Evolutionary conservation across 64 coral and sea anemone species (phyloP).

Genomic region (Acropora yongei): DNA sequence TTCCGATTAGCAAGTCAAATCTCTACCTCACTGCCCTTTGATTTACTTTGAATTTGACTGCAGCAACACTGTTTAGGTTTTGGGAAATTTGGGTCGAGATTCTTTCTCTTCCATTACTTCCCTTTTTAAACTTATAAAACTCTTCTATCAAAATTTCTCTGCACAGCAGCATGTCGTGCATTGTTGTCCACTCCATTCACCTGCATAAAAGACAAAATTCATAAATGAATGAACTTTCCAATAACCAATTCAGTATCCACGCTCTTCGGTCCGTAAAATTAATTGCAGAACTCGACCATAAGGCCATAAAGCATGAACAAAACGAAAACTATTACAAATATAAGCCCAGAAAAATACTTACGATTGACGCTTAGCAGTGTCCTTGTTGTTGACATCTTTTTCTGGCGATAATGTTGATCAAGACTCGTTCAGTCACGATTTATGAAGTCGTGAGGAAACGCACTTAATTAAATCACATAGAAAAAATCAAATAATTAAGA

Average conservation of each 20-base stretch:
- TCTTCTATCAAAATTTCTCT: neutral
- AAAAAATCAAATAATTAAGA: neutral
- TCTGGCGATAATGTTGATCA: neutral
- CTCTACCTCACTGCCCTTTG: neutral
- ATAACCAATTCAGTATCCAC: neutral
- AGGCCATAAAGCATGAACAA: neutral
- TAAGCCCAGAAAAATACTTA: neutral
- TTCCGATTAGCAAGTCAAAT: neutral
- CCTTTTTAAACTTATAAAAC: neutral
- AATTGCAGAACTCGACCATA: neutral
- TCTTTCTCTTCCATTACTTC: neutral
- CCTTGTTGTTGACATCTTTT: neutral
- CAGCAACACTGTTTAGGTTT: neutral
- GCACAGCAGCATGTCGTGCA: neutral
- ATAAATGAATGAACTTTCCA: slow-evolving; percentile 1
- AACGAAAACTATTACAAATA: neutral
- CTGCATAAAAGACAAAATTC: neutral
- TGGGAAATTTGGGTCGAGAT: neutral
- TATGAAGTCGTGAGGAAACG: neutral
- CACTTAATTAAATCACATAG: neutral
- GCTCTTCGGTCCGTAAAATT: neutral
- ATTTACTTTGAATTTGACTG: neutral
- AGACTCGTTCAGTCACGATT: neutral
- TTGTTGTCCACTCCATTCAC: neutral
- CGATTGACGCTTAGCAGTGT: neutral